Conservation (phyloP, 2,113 vertebrate species). For the Aldabrachelys gigantea region DNA sequence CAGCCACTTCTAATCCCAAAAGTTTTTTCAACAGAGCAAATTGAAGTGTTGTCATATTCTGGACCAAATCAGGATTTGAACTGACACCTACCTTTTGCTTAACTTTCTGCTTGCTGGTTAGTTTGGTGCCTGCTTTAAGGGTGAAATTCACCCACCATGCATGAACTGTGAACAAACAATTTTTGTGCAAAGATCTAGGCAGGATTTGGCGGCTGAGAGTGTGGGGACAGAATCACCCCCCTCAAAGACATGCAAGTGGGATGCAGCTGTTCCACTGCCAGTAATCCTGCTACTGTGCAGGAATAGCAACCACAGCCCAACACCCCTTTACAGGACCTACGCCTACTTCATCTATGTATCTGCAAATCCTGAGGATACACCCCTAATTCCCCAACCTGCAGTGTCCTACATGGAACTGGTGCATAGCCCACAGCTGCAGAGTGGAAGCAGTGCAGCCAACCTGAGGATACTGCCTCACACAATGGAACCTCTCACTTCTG, state of each 20-base stretch:
- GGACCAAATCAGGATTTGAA: not conserved
- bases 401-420: not conserved
- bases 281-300: not conserved
- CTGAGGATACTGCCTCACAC: not conserved
- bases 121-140: not conserved
- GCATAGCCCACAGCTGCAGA: not conserved
- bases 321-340: not conserved
- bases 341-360: not conserved
- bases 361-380: not conserved
- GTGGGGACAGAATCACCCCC: not conserved
- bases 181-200: not conserved
- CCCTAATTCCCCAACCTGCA: not conserved
- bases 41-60: not conserved
- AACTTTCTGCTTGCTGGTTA: not conserved
- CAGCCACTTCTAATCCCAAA: not conserved
- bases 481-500: not conserved
- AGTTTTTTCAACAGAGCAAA: not conserved
- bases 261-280: not conserved
- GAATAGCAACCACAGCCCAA: not conserved
- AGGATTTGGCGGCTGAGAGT: not conserved
- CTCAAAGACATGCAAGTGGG: too few species aligned
- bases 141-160: not conserved
- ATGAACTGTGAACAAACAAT: not conserved
- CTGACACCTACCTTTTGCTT: accelerated
- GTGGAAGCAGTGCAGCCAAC: not conserved